phyloP scores from a whole-genome alignment of 53 echinoderm and acorn worm species.

The Patiria pectinifera region DNA sequence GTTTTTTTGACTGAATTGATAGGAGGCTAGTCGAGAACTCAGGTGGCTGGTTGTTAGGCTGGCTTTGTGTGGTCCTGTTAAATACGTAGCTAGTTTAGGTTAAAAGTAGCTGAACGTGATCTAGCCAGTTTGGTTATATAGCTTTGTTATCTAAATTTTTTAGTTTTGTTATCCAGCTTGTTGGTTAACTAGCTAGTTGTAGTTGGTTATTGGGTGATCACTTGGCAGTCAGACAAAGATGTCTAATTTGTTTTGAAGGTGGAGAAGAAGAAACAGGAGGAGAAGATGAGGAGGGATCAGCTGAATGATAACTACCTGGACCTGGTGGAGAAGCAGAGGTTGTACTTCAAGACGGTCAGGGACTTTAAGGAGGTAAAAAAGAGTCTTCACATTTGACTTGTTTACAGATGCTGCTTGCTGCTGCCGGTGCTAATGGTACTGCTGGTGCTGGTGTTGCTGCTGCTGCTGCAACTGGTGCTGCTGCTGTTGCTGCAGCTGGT shows the following conservation, averaged over 20 bases:
- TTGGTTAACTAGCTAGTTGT: neutral
- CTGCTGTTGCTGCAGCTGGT: neutral
- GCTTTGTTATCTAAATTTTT: no score
- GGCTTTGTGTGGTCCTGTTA: no score
- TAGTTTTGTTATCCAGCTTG: no score
- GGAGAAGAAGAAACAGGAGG: constrained; percentile 96
- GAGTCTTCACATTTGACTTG: neutral
- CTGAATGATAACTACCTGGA: constrained; percentile 92
- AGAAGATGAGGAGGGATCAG: constrained; percentile 92
- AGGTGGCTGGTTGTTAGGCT: no score
- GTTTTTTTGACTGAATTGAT: no score
- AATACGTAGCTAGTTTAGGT: no score
- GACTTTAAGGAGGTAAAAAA: constrained; percentile 93
- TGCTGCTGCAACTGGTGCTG: neutral
- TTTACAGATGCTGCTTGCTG: neutral
- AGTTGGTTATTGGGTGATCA: neutral
- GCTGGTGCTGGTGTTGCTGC: neutral
- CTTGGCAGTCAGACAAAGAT: neutral
- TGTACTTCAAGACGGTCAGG: constrained; percentile 97
- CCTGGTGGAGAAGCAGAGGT: constrained; percentile 93
- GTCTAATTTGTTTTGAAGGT: constrained; percentile 66
- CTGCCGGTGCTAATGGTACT: neutral
- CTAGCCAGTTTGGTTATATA: no score
- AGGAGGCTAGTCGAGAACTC: no score
- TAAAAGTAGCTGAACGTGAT: no score